Conservation (phyloP, 2,113 vertebrate genomes). For the human region DNA sequence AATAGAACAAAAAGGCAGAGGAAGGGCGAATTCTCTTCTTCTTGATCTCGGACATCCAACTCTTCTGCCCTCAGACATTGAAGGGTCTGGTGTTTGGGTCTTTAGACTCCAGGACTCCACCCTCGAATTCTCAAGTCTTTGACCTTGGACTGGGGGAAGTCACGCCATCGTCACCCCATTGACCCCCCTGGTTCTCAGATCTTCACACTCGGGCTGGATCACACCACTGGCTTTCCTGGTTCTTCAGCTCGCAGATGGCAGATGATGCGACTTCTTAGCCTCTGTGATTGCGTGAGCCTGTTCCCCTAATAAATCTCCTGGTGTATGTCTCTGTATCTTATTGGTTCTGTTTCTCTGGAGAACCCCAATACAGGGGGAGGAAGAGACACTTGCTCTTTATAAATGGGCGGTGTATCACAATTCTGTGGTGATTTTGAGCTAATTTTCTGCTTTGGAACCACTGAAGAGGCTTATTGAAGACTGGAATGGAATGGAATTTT, state of each 20-base stretch:
- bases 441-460: background rate
- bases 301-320: background rate
- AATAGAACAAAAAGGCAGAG: background rate
- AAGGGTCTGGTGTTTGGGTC: background rate
- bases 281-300: background rate
- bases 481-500: no score
- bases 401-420: no score
- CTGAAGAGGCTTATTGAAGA: background rate
- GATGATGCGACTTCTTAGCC: background rate
- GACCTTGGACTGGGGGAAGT: background rate
- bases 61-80: background rate
- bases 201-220: background rate
- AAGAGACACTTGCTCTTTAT: no score
- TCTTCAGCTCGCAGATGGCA: background rate
- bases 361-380: background rate
- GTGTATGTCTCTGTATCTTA: background rate
- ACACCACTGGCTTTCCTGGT: background rate
- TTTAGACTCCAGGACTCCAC: background rate
- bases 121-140: background rate
- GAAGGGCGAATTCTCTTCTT: background rate
- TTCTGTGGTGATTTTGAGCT: background rate
- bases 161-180: background rate
- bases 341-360: background rate
- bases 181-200: background rate
- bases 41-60: rapidly evolving